These are phyloP conservation scores for Hystrix brachyura DNA, from an alignment of 2,113 vertebrate genomes.

Conservation along the genomic window DNA sequence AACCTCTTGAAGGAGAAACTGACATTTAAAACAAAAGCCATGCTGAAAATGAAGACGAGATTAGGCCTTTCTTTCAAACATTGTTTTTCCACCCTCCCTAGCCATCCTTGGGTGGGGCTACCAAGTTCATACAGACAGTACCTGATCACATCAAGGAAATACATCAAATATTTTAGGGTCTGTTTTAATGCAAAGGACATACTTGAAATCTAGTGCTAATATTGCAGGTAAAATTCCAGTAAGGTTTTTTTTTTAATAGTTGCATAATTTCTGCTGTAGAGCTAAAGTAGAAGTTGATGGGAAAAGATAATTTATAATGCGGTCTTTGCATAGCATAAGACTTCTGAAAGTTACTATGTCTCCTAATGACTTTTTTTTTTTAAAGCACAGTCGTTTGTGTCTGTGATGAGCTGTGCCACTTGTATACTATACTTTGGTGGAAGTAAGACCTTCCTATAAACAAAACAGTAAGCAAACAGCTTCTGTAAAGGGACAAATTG, in stretches of 20 bases:
- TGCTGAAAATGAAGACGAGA: not conserved
- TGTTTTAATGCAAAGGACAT: not conserved
- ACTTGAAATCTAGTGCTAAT: not conserved
- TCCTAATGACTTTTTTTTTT: not conserved
- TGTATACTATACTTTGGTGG: not conserved
- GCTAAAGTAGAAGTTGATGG: constrained; percentile 2
- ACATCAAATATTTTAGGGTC: not conserved
- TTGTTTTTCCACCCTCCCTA: not conserved
- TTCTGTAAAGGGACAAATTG: not conserved
- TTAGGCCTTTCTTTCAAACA: constrained; percentile 25
- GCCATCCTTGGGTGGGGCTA: not conserved
- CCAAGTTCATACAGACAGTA: not conserved
- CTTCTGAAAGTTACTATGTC: not conserved
- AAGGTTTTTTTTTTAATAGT: not conserved
- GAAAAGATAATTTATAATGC: not conserved
- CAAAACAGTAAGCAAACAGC: not conserved
- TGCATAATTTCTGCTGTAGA: not conserved
- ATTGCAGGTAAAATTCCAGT: not conserved
- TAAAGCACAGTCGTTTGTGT: not conserved
- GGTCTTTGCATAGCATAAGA: not conserved
- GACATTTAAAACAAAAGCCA: not conserved
- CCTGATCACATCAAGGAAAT: not conserved
- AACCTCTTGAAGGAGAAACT: constrained; percentile 21
- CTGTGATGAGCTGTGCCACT: not conserved
- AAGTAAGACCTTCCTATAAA: not conserved